A percentile compares a stretch with the other conserved stretches of the same genome.
Evolutionary conservation across 1,140 invertebrate genomes (phyloP).

Genomic region (Onthophagus taurus): DNA sequence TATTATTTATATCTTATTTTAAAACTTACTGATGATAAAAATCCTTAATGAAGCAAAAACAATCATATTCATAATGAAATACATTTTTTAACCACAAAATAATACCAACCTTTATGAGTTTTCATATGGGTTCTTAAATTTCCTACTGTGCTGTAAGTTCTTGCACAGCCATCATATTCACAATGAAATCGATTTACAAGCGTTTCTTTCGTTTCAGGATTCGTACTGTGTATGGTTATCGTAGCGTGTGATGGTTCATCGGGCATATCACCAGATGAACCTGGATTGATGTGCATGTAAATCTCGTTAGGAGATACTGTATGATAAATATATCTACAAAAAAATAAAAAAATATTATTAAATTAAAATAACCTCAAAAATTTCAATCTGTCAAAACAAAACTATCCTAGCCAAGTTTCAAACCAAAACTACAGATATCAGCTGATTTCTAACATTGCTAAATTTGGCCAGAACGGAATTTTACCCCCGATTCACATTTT

Average conservation of each 20-base stretch:
- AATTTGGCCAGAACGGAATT: conserved; percentile 19
- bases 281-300: conserved; percentile 57
- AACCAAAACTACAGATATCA: conserved; percentile 9
- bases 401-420: conserved; percentile 11
- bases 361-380: background rate
- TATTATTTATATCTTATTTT: background rate
- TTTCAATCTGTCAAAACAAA: conserved; percentile 1
- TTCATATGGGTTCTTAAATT: conserved; percentile 93
- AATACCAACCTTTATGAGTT: conserved; percentile 77
- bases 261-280: conserved; percentile 46
- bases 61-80: too few species aligned
- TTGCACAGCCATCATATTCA: conserved; percentile 78
- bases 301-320: conserved; percentile 59
- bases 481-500: conserved; percentile 3
- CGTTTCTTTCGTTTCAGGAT: conserved; percentile 54
- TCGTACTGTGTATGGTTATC: conserved; percentile 54
- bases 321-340: conserved; percentile 55
- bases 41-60: conserved; percentile 11
- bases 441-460: conserved; percentile 15
- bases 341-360: conserved; percentile 7
- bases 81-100: background rate
- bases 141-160: conserved; percentile 89
- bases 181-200: conserved; percentile 69
- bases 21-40: background rate
- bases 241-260: conserved; percentile 54